Conservation (phyloP, 2,113 vertebrate genomes). For the Abramis brama region DNA sequence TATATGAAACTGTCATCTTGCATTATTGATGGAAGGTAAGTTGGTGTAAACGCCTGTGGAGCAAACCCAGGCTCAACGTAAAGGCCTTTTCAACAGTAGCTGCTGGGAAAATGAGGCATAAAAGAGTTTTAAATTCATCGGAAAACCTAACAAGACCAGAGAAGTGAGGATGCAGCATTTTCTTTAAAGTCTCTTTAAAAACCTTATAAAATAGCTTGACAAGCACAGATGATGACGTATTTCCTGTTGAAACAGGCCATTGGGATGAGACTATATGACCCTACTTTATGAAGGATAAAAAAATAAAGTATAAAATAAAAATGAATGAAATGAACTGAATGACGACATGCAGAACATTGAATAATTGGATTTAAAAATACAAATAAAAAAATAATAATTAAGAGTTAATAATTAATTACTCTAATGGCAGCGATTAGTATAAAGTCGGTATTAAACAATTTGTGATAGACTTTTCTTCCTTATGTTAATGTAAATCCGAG, state of each 20-base stretch:
- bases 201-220: neutral
- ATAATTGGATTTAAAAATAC: neutral
- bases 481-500: too few relatives aligned
- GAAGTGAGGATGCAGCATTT: neutral
- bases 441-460: too few relatives aligned
- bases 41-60: slow-evolving; percentile 40
- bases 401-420: neutral
- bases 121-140: neutral
- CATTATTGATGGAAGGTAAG: slow-evolving; percentile 54
- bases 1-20: slow-evolving; percentile 49
- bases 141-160: neutral
- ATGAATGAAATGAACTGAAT: too few relatives aligned
- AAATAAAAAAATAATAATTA: neutral
- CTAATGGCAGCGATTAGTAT: neutral
- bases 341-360: neutral
- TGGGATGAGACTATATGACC: neutral
- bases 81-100: slow-evolving; percentile 17
- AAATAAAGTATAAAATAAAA: too few relatives aligned
- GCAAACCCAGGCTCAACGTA: slow-evolving; percentile 15
- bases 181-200: neutral
- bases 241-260: neutral
- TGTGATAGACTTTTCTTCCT: too few relatives aligned
- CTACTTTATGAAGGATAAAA: neutral
- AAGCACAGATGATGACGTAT: neutral
- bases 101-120: neutral